phyloP scores from a whole-genome alignment of 2,113 vertebrate species.

The Conger conger region DNA sequence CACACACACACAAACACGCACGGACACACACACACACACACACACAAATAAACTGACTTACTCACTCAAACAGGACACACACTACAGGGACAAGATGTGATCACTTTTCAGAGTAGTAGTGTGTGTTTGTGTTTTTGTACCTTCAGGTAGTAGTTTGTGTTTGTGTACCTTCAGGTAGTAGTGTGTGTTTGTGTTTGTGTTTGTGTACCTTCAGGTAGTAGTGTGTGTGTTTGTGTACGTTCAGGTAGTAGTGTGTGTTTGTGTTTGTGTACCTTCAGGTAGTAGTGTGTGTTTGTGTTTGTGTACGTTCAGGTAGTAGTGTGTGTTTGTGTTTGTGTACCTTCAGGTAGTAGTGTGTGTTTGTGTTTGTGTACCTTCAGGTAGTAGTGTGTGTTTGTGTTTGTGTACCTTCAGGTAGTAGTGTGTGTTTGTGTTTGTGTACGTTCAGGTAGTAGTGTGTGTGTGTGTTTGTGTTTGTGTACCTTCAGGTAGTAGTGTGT shows the following conservation, averaged over 20 bases:
- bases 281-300: constrained; percentile 49
- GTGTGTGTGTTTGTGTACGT: constrained; percentile 46
- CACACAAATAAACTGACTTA: not conserved
- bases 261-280: constrained; percentile 44
- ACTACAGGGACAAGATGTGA: constrained; percentile 45
- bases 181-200: constrained; percentile 47
- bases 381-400: constrained; percentile 47
- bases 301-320: constrained; percentile 47
- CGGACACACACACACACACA: not conserved
- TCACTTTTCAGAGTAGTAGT: constrained; percentile 58
- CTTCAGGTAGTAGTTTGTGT: constrained; percentile 80
- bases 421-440: constrained; percentile 47
- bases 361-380: constrained; percentile 47
- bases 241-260: constrained; percentile 43
- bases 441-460: constrained; percentile 44
- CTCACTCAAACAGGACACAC: not conserved
- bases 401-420: constrained; percentile 48
- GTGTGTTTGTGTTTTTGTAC: constrained; percentile 46
- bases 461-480: not conserved
- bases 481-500: constrained; percentile 36
- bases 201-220: constrained; percentile 42
- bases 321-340: constrained; percentile 46
- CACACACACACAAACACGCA: not conserved
- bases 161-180: constrained; percentile 47
- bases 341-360: constrained; percentile 43